Conservation (phyloP, 2,888 invertebrate species). For the Choristoneura rosaceana region DNA sequence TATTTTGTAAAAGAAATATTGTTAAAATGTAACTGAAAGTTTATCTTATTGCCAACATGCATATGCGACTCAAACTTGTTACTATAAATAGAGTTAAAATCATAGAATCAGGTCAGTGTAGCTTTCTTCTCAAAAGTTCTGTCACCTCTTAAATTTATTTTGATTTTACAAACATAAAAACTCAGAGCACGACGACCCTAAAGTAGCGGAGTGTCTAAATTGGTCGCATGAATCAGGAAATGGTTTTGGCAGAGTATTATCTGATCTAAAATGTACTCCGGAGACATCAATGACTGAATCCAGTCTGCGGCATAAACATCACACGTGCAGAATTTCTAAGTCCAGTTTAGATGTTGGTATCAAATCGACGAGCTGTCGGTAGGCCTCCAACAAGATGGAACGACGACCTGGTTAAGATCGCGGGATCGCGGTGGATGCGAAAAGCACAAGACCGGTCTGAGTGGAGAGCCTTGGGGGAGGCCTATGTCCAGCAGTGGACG, state of each 20-base stretch:
- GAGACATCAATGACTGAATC: slow-evolving; percentile 24
- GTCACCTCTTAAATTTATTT: neutral
- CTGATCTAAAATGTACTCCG: slow-evolving; percentile 16
- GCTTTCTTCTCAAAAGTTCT: neutral
- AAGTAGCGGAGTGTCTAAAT: slow-evolving; percentile 23
- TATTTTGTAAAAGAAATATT: no score
- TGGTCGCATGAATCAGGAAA: slow-evolving; percentile 27
- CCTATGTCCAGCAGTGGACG: no score
- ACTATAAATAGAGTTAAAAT: neutral
- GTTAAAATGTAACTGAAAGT: no score
- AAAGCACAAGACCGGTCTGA: no score
- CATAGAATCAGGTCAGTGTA: neutral
- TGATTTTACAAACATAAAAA: neutral
- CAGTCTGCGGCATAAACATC: slow-evolving; percentile 4
- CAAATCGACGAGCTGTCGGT: no score
- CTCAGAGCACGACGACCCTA: slow-evolving; percentile 6
- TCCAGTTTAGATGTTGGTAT: no score
- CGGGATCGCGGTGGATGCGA: no score
- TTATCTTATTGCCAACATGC: no score
- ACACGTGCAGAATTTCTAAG: neutral
- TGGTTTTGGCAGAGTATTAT: slow-evolving; percentile 36
- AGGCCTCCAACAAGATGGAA: no score
- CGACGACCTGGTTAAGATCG: no score
- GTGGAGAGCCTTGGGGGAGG: no score
- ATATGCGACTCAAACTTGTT: neutral